Evolutionary conservation across 2,113 vertebrate genomes (phyloP).

Genomic region (Okapia johnstoni): DNA sequence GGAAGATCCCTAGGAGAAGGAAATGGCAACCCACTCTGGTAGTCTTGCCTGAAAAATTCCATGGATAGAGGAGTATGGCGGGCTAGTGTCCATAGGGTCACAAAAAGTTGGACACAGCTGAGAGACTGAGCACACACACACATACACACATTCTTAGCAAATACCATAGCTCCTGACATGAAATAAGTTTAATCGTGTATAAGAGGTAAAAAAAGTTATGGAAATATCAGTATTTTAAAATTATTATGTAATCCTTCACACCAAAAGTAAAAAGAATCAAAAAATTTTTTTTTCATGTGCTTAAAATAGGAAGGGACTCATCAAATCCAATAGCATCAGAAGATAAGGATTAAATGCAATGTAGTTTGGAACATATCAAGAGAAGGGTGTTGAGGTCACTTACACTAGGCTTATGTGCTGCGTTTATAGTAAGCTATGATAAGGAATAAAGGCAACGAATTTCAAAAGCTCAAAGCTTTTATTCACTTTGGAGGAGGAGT

Average conservation of each 20-base stretch:
- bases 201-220: background rate
- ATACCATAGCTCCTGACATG: background rate
- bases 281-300: background rate
- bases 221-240: background rate
- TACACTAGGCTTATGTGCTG: background rate
- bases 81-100: background rate
- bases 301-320: background rate
- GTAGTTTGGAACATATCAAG: background rate
- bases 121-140: background rate
- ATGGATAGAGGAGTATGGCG: background rate
- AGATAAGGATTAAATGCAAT: background rate
- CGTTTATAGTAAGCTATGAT: background rate
- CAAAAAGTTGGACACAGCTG: background rate
- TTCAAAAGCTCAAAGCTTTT: background rate
- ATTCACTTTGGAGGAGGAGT: background rate
- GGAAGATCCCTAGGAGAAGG: background rate
- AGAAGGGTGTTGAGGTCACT: background rate
- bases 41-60: background rate
- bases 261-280: background rate
- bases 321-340: background rate
- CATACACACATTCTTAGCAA: background rate
- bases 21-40: background rate
- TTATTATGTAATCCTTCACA: background rate
- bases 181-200: background rate
- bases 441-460: background rate